Conservation (phyloP, 2,113 vertebrate species). For the Tauraco erythrolophus region DNA sequence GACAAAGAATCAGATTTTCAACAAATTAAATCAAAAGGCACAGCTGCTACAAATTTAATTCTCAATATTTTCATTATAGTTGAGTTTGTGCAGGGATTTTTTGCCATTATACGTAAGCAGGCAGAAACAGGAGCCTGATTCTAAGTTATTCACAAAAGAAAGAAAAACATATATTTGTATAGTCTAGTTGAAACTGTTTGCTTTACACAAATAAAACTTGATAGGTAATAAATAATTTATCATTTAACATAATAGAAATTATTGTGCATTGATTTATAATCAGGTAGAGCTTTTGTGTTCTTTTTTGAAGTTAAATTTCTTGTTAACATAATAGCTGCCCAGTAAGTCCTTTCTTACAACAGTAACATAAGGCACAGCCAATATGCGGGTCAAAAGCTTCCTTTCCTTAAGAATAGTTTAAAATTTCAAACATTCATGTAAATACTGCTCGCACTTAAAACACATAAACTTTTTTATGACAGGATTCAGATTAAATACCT, state of each 20-base stretch:
- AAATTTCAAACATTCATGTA: not conserved
- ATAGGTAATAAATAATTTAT: not conserved
- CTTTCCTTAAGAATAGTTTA: not conserved
- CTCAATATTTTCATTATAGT: not conserved
- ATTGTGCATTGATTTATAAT: not conserved
- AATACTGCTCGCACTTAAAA: not conserved
- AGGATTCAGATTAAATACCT: not conserved
- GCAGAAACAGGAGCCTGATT: not conserved
- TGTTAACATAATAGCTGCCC: not conserved
- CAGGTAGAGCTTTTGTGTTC: rapidly evolving
- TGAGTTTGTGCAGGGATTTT: not conserved
- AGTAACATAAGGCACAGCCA: not conserved
- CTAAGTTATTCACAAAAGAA: not conserved
- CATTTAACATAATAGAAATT: not conserved
- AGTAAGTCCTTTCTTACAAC: not conserved
- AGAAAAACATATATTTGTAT: not conserved
- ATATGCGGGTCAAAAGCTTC: not conserved
- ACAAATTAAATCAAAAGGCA: not conserved
- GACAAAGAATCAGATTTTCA: not conserved
- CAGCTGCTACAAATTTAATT: not conserved
- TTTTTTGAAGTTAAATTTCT: not conserved
- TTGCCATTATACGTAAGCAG: not conserved
- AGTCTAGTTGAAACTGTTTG: not conserved
- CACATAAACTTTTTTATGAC: not conserved
- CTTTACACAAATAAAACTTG: not conserved